Base-by-base conservation (phyloP, 2,888 invertebrate species). In the Adineta ricciae region DNA sequence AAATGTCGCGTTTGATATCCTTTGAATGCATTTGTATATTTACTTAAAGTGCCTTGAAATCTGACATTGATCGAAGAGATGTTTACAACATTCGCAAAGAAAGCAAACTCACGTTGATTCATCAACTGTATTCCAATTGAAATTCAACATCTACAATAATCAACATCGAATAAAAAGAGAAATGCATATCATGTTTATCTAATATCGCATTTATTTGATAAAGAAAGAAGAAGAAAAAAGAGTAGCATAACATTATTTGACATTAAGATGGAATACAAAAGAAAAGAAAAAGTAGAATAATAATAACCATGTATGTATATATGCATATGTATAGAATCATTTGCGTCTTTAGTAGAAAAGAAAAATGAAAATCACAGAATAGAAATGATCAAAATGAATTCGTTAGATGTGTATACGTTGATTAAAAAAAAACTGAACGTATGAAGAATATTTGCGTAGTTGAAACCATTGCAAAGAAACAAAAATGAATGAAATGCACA, bases 21-120 rank as follows among this genome's bases (percentile, higher is more conserved):
- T 41, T 78, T 78, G 41, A 78, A 41, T 78, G 41, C 38, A 78
- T 78, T 78, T 78, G 78, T 24, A 78, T 41, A 78, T 78, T 78
- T 78, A 11, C n/a, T 41, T 41, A 78, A 41, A 41, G 38, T 24
- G 2, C 78, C 78, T 41, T 78, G 78, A 78, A 78, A 78, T 41
- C 78, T 78, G 11, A 41, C 14, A 78, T n/a, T 41, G 9, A 41
- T 78, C 8, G 1, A 41, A 38, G 21, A 73, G 2, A 38, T 38
- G 24, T 0, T 4, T 24, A n/a, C 5, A 24, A 38, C 19, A 36
- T 73, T n/a, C 11, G 8, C 46, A 46, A 46, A 46, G 11, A 46
- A 5, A 46, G n/a, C 2, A 78, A 41, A 78, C 78, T 41, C 14
- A 78, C 78, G 41, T n/a, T 11, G 78, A 78, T 38, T 78, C 78